These are phyloP conservation scores for Amblyopsis rosae DNA, from an alignment of 2,113 vertebrate genomes.

Conservation along the genomic window DNA sequence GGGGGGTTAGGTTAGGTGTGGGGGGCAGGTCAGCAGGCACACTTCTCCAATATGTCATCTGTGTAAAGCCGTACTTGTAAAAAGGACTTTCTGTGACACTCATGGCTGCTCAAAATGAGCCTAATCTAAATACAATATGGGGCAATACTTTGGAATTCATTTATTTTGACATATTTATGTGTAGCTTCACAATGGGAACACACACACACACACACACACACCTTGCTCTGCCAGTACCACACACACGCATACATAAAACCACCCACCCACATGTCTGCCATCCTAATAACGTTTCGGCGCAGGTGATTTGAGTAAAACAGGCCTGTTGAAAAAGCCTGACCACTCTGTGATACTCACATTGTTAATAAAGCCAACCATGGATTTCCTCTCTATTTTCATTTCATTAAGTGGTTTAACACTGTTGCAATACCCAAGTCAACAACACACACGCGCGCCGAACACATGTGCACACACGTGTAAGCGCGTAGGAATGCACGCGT, in stretches of 20 bases:
- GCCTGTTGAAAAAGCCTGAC: not conserved
- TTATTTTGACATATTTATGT: too few species aligned
- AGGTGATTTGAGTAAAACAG: conserved; percentile 1
- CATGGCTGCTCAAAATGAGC: too few species aligned
- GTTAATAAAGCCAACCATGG: not conserved
- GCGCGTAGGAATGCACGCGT: not conserved
- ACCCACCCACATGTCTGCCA: not conserved
- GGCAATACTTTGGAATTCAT: too few species aligned
- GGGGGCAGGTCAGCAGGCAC: not conserved
- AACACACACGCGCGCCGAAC: not conserved
- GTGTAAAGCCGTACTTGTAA: not conserved
- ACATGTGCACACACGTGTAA: not conserved
- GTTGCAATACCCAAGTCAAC: not conserved
- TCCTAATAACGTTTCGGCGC: not conserved
- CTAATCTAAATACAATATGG: not conserved
- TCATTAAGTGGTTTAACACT: conserved; percentile 17
- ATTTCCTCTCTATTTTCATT: conserved; percentile 11
- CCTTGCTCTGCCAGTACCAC: not conserved
- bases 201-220: conserved; percentile 7
- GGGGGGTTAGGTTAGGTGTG: too few species aligned
- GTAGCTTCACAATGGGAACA: not conserved
- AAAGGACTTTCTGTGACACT: not conserved
- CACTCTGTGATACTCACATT: not conserved
- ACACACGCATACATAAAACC: conserved; percentile 1
- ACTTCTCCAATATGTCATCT: not conserved